Evolutionary conservation across 2,888 invertebrate genomes (phyloP), one percentile per base, ranked within the genome.

Genomic region (Ditula angustiorana): DNA sequence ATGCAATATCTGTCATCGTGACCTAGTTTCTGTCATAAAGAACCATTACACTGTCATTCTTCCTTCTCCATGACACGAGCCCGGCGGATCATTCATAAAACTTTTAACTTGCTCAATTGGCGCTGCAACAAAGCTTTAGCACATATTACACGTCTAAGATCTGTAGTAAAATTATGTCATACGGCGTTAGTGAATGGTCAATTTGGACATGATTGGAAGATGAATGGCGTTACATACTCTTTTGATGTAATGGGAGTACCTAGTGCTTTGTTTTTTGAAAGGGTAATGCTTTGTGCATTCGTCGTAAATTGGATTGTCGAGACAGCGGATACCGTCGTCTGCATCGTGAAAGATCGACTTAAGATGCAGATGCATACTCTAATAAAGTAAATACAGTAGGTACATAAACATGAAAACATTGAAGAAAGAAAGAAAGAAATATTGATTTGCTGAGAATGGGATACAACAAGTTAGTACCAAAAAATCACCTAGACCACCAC

Each of bases 161-260:
- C 11, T 23, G n/a, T 23, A 11, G 46, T 5, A 5, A 5, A 24
- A 23, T 46, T 46, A 46, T 46, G 23, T 46, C 46, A 24, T 46
- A n/a, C 3, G 13, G 19, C 2, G 8, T 23, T 11, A 23, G 46
- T 46, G 46, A 46, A 46, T 46, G 21, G 23, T 23, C 23, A 44
- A 44, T 19, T 44, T 13, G 21, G 23, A 46, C 23, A 46, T 23
- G 23, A 46, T 46, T 46, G 46, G 46, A n/a, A n/a, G 23, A 46
- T 46, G 46, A 5, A 46, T 23, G 46, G 23, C 5, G 46, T 46
- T n/a, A n/a, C n/a, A 23, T 5, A 23, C 41, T 37, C 37, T 46
- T 21, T 46, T 23, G 21, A n/a, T 8, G 10, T 46, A 46, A 46
- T 46, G 16, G 23, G 46, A 46, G 46, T 46, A n/a, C n/a, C n/a